A percentile compares a stretch with the other conserved stretches of the same genome.
These are phyloP conservation scores for Drosophila gunungcola DNA, from an alignment of 1,140 invertebrate species.

Conservation along the genomic window DNA sequence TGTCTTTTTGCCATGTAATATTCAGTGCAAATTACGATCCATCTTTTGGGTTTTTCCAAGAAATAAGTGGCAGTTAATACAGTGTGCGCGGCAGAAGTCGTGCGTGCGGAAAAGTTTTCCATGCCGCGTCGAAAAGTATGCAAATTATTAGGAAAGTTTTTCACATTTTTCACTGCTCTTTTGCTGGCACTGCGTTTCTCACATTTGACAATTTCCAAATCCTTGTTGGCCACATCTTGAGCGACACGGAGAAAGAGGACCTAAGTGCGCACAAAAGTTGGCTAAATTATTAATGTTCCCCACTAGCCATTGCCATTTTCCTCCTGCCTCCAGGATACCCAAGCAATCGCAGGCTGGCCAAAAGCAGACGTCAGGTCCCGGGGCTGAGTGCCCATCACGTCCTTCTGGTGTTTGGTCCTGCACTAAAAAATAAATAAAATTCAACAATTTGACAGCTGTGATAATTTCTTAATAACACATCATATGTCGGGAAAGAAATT, in stretches of 20 bases:
- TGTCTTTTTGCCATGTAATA: not conserved
- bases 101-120: constrained; percentile 63
- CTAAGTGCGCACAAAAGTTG: constrained; percentile 47
- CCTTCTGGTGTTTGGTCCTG: constrained; percentile 11
- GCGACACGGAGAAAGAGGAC: constrained; percentile 25
- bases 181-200: constrained; percentile 28
- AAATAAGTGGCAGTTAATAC: not conserved
- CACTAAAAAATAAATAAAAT: not conserved
- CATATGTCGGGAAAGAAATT: no score
- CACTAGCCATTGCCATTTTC: constrained; percentile 19
- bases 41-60: not conserved
- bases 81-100: constrained; percentile 16
- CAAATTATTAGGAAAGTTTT: constrained; percentile 80
- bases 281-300: constrained; percentile 45
- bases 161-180: constrained; percentile 65
- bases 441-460: not conserved
- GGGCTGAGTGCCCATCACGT: constrained; percentile 15
- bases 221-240: constrained; percentile 45
- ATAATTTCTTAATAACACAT: no score
- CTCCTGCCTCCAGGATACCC: constrained; percentile 4
- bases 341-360: constrained; percentile 19
- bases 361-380: constrained; percentile 22
- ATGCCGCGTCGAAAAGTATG: constrained; percentile 70
- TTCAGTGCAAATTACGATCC: not conserved
- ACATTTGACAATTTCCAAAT: constrained; percentile 70